Evolutionary conservation across 2,797 vertebrate genomes (phyloP), one percentile per base, ranked within the genome.

Genomic region (Chrysocyon brachyurus): DNA sequence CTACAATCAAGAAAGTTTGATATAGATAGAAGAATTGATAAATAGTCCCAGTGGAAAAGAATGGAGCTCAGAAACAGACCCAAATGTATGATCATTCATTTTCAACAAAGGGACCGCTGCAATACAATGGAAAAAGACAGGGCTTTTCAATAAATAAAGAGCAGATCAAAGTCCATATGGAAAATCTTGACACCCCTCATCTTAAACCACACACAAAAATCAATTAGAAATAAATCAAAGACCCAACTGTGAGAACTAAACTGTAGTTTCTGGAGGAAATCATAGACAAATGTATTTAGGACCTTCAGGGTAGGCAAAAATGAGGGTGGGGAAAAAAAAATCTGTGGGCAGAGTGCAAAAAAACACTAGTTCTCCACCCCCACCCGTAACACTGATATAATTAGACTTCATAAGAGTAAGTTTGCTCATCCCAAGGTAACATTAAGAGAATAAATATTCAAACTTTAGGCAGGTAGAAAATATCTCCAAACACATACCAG

Each of bases 101-200:
- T 94, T 91, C 46, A 96, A 40, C 17, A 87, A 87, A 95, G 12
- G 54, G 4, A 8, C 54, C 12, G 82, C 3, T 79, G n/a, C 36
- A 83, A 79, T 57, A 79, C 46, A 87, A 70, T 72, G 33, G 40
- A 59, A 91, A 96, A 77, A 97, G n/a, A 68, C 36, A 40, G 26
- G 36, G 36, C 52, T 61, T 89, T 66, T 36, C 10, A 86, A 78
- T 86, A 83, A 95, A 88, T 56, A 16, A 54, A 64, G n/a, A 90
- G n/a, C 31, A 79, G 26, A 0, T 68, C 46, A 7, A 77, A 66
- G 22, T 66, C 24, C 63, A 73, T 21, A 61, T 56, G 36, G 57
- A 94, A 96, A 82, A 72, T 56, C 22, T 24, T 87, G 91, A 95
- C 26, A 77, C 4, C 28, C 33, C n/a, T 5, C 5, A 83, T 33